These are phyloP conservation scores for Sebastes miniatus DNA, from an alignment of 2,797 vertebrate species.

Conservation along the genomic window DNA sequence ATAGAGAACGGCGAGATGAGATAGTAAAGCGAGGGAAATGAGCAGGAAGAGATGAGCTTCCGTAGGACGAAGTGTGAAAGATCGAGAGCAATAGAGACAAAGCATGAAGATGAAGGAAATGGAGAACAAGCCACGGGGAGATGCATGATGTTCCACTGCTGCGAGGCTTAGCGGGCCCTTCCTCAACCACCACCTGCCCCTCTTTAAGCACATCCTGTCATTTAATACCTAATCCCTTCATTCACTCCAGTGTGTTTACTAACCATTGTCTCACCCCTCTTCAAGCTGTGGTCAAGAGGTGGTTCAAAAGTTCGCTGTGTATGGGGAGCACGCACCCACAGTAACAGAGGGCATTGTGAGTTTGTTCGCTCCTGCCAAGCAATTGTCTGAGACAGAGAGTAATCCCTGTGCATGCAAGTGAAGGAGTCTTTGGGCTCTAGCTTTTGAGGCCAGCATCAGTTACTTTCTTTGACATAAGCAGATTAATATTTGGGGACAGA, in stretches of 20 bases:
- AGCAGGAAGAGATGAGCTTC: slow-evolving; percentile 43
- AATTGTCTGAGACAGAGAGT: slow-evolving; percentile 61
- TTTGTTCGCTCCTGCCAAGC: slow-evolving; percentile 61
- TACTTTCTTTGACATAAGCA: neutral
- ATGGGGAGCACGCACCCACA: slow-evolving; percentile 59
- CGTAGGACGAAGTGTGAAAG: slow-evolving; percentile 40
- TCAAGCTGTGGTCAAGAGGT: slow-evolving; percentile 82
- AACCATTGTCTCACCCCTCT: slow-evolving; percentile 77
- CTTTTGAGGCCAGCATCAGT: slow-evolving; percentile 20
- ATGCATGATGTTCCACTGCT: slow-evolving; percentile 67
- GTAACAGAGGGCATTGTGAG: slow-evolving; percentile 67
- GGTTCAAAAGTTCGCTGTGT: slow-evolving; percentile 83
- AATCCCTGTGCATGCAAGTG: slow-evolving; percentile 30
- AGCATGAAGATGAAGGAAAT: slow-evolving; percentile 40
- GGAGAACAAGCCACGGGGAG: slow-evolving; percentile 11
- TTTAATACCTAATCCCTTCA: slow-evolving; percentile 84
- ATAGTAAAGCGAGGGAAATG: slow-evolving; percentile 39
- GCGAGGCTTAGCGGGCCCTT: slow-evolving; percentile 71
- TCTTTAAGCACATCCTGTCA: slow-evolving; percentile 81
- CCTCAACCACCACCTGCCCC: slow-evolving; percentile 79
- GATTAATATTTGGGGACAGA: slow-evolving; percentile 6
- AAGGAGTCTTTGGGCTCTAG: slow-evolving; percentile 23
- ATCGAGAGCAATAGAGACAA: slow-evolving; percentile 41
- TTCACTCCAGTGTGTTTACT: slow-evolving; percentile 76
- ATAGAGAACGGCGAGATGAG: slow-evolving; percentile 44